Conservation (phyloP, 2,888 invertebrate species). For the Elmis aenea region DNA sequence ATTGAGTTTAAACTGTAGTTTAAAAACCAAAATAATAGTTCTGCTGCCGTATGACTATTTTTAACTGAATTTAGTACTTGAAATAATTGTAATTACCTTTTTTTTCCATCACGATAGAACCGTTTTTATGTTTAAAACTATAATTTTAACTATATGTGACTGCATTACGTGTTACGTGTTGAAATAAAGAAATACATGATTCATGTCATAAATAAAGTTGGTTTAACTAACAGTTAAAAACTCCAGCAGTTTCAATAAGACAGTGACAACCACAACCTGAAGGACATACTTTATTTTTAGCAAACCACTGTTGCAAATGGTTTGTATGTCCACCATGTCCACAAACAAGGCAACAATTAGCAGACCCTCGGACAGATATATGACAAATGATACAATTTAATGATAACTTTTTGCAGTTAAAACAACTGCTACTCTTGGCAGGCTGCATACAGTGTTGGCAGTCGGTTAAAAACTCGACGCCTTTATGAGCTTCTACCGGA, state of each 20-base stretch:
- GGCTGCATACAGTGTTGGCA: slow-evolving; percentile 66
- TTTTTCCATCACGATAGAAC: too few species aligned
- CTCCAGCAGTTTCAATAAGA: slow-evolving; percentile 60
- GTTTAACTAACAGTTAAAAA: slow-evolving; percentile 40
- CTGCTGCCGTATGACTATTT: too few species aligned
- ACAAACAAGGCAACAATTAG: slow-evolving; percentile 83
- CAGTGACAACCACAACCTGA: slow-evolving; percentile 92
- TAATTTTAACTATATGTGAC: neutral
- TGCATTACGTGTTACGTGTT: neutral
- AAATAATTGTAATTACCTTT: too few species aligned
- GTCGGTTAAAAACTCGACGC: slow-evolving; percentile 69
- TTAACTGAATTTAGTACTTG: too few species aligned
- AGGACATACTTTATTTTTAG: slow-evolving; percentile 72
- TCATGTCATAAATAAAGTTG: neutral
- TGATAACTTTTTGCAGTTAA: slow-evolving; percentile 65
- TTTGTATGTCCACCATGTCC: slow-evolving; percentile 89
- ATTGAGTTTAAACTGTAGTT: too few species aligned
- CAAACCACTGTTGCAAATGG: slow-evolving; percentile 82
- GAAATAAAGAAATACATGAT: neutral
- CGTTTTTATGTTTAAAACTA: neutral
- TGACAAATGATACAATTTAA: slow-evolving; percentile 82
- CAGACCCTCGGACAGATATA: slow-evolving; percentile 76
- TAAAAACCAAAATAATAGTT: too few species aligned
- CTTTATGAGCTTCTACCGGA: slow-evolving; percentile 43
- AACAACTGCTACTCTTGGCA: slow-evolving; percentile 65